A percentile compares a stretch with the other conserved stretches of the same genome.
These are phyloP conservation scores for Lasioglossum pauxillum DNA, from an alignment of 2,888 invertebrate species.

Conservation along the genomic window DNA sequence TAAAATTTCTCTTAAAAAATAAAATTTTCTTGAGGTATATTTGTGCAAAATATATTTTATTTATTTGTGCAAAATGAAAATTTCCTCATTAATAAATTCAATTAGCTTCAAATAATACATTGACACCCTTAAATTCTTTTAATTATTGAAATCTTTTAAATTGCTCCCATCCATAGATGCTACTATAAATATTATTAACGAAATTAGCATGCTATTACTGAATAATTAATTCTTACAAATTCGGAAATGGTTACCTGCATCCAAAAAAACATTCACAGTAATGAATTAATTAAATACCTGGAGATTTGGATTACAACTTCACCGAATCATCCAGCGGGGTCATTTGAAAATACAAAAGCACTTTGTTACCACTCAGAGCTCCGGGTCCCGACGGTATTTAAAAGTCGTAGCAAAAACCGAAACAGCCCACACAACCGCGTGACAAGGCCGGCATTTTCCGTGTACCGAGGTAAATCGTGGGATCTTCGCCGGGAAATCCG, in stretches of 20 bases:
- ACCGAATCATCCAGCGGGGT: background rate
- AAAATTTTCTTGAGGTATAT: no score
- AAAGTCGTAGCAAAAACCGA: background rate
- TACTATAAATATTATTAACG: background rate
- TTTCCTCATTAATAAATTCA: background rate
- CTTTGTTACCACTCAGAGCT: background rate
- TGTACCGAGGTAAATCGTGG: conserved; percentile 16
- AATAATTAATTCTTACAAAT: background rate
- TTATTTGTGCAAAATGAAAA: background rate
- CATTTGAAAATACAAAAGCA: background rate
- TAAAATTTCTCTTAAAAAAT: no score
- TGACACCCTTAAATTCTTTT: background rate
- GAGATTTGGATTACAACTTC: background rate
- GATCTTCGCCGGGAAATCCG: conserved; percentile 32
- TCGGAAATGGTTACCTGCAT: no score
- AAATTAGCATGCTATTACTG: background rate
- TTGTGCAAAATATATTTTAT: no score
- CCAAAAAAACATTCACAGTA: background rate
- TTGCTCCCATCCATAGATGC: no score
- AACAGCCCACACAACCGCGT: conserved; percentile 26
- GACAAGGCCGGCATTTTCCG: conserved; percentile 27
- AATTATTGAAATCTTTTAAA: background rate
- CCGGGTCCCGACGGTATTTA: background rate
- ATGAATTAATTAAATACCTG: background rate
- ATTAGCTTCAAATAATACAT: background rate